Conservation (phyloP, 2,888 invertebrate genomes). For the Ectemnius cavifrons region DNA sequence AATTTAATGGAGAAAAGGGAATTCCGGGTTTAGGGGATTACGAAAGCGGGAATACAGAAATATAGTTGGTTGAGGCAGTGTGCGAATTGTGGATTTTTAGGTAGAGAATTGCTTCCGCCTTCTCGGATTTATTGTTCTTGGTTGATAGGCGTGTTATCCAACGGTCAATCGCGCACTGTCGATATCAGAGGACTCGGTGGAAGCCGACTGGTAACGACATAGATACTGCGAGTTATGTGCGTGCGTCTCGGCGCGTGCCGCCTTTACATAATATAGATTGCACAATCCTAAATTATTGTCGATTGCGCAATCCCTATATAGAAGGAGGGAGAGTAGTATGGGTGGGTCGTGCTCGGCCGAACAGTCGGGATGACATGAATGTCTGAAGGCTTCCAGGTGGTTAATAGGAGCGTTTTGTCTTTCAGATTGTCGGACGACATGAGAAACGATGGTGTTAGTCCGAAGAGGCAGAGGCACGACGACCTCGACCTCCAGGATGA, state of each 20-base stretch:
- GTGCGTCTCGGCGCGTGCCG: not conserved
- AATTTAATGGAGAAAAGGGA: too few species aligned
- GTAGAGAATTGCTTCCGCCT: too few species aligned
- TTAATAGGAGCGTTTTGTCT: not conserved
- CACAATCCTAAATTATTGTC: constrained; percentile 9
- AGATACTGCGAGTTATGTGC: not conserved
- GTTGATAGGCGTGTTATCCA: too few species aligned
- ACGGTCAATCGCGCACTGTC: too few species aligned
- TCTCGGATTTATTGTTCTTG: too few species aligned
- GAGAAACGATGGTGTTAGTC: constrained; percentile 62
- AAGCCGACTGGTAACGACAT: not conserved
- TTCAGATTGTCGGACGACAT: constrained; percentile 69
- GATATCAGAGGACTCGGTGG: too few species aligned
- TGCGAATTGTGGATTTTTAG: too few species aligned
- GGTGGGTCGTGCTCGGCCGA: not conserved
- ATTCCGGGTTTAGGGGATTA: too few species aligned
- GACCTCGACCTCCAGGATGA: constrained; percentile 85
- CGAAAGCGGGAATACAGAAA: too few species aligned
- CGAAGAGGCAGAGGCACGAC: constrained; percentile 78
- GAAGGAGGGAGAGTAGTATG: not conserved
- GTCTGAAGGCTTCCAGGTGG: not conserved
- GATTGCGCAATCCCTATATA: constrained; percentile 14
- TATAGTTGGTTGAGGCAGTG: too few species aligned
- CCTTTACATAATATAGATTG: constrained; percentile 39
- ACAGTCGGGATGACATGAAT: not conserved